A percentile compares a stretch with the other conserved stretches of the same genome.
Evolutionary conservation across 2,888 invertebrate genomes (phyloP).

Genomic region (Orthosia cruda): DNA sequence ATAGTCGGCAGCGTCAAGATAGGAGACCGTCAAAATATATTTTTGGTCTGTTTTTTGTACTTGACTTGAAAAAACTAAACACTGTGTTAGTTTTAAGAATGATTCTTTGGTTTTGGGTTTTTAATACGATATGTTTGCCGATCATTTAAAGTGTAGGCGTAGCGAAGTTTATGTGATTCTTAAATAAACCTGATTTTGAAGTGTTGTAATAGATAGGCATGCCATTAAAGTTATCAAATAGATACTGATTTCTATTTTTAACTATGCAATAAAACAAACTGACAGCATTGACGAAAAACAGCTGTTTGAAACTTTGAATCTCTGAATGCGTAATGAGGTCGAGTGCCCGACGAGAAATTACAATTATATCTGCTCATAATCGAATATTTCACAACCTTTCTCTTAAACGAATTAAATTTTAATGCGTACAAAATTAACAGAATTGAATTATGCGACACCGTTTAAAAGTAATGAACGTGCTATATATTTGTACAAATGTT

Average conservation of each 20-base stretch:
- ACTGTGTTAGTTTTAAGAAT: neutral
- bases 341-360: constrained; percentile 59
- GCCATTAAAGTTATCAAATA: constrained; percentile 40
- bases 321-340: constrained; percentile 58
- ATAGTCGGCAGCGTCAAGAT: constrained; percentile 31
- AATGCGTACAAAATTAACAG: constrained; percentile 43
- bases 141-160: constrained; percentile 17
- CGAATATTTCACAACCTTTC: constrained; percentile 61
- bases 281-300: constrained; percentile 61
- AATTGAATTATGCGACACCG: constrained; percentile 35
- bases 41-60: constrained; percentile 17
- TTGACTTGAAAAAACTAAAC: constrained; percentile 20
- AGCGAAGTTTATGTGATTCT: constrained; percentile 30
- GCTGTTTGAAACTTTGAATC: constrained; percentile 44
- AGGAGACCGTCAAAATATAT: constrained; percentile 2
- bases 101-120: neutral
- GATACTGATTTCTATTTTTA: constrained; percentile 51
- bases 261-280: constrained; percentile 55
- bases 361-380: constrained; percentile 60
- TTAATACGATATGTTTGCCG: constrained; percentile 17
- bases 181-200: constrained; percentile 27
- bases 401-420: constrained; percentile 35
- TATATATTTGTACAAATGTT: constrained; percentile 30
- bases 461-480: constrained; percentile 33
- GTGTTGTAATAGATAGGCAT: constrained; percentile 26